phyloP scores from a whole-genome alignment of 2,888 invertebrate genomes.

The Apocheima hispidaria region DNA sequence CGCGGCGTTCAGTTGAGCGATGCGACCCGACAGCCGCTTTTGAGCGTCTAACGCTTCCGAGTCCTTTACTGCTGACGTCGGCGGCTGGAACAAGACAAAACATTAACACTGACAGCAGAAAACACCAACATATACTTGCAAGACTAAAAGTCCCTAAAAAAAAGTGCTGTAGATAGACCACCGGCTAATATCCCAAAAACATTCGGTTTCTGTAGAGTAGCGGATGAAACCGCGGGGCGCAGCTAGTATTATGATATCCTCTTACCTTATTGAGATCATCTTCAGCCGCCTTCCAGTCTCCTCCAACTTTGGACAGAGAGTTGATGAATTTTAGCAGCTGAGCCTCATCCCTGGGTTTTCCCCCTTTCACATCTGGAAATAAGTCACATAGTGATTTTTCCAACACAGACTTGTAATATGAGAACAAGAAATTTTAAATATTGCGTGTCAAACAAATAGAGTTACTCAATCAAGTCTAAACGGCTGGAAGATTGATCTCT shows the following conservation, averaged over 20 bases:
- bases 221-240: no score
- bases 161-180: no score
- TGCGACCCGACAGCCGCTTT: conserved; percentile 50
- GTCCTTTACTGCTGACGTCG: conserved; percentile 30
- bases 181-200: no score
- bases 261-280: conserved; percentile 53
- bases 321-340: conserved; percentile 57
- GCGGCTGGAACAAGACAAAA: conserved; percentile 35
- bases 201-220: no score
- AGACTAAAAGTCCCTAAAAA: no score
- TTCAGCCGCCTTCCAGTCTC: conserved; percentile 48
- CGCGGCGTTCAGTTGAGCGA: conserved; percentile 67
- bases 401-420: no score
- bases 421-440: no score
- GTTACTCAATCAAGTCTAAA: no score
- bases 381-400: background rate
- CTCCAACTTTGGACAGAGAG: conserved; percentile 48
- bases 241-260: background rate
- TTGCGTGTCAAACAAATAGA: no score
- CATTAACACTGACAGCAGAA: no score
- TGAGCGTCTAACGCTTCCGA: conserved; percentile 49
- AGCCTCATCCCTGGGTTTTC: conserved; percentile 1
- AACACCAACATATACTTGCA: no score
- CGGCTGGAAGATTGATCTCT: no score
- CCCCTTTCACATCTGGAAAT: conserved; percentile 25